phyloP scores from a whole-genome alignment of 2,113 vertebrate species.

The Stictonetta naevosa region DNA sequence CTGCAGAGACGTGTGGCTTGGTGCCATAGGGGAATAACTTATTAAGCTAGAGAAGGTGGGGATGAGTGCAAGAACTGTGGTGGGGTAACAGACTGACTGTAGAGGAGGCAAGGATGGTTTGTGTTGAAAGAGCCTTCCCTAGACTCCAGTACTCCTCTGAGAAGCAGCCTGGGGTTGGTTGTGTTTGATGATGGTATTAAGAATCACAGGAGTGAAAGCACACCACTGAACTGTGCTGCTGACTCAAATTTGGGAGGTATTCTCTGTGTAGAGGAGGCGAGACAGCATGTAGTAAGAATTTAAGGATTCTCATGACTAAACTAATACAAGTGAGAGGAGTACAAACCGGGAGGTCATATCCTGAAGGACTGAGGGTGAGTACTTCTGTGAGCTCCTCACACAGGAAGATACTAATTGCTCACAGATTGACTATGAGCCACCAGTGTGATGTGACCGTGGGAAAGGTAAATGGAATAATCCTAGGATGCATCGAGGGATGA shows the following conservation, averaged over 20 bases:
- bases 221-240: neutral
- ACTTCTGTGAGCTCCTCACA: neutral
- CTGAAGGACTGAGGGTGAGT: neutral
- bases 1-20: accelerated
- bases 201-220: neutral
- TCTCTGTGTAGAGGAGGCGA: neutral
- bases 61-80: neutral
- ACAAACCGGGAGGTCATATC: neutral
- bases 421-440: neutral
- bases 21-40: neutral
- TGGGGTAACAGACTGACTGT: neutral
- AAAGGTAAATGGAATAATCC: neutral
- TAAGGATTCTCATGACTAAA: neutral
- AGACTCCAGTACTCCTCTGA: neutral
- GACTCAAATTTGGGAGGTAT: neutral
- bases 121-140: neutral
- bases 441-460: neutral
- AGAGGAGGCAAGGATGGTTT: neutral
- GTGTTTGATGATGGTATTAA: neutral
- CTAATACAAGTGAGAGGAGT: neutral
- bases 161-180: neutral
- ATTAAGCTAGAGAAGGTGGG: neutral
- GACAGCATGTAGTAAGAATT: neutral
- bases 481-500: neutral
- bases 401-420: neutral